Evolutionary conservation across 2,888 invertebrate species (phyloP).

Genomic region (Drosophila recens): DNA sequence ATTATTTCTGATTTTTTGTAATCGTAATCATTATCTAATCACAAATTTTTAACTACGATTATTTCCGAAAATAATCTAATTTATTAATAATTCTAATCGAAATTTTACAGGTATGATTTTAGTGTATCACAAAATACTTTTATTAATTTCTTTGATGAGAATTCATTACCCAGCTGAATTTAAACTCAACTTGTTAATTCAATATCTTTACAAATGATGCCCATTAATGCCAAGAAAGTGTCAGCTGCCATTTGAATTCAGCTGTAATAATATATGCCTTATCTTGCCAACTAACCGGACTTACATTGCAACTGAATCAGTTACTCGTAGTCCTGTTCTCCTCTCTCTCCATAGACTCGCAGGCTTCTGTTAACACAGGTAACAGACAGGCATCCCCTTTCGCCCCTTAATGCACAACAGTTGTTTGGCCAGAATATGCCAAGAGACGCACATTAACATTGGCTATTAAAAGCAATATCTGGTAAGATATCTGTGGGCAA

Average conservation of each 20-base stretch:
- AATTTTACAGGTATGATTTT: no score
- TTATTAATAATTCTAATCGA: no score
- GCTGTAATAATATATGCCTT: constrained; percentile 14
- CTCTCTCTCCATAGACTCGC: not conserved
- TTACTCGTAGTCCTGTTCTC: not conserved
- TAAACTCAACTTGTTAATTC: not conserved
- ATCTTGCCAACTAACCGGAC: not conserved
- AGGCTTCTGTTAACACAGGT: constrained; percentile 1
- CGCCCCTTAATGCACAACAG: constrained; percentile 60
- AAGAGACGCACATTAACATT: constrained; percentile 32
- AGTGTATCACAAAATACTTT: no score
- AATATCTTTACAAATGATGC: constrained; percentile 20
- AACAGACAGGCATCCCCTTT: constrained; percentile 5
- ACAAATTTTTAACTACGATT: no score
- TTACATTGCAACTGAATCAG: not conserved
- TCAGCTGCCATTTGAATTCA: constrained; percentile 40
- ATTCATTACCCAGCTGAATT: not conserved
- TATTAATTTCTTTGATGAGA: no score
- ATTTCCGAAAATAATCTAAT: no score
- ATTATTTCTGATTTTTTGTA: no score
- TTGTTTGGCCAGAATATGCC: constrained; percentile 43
- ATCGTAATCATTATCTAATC: no score
- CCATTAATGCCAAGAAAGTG: constrained; percentile 32
- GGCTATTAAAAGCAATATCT: constrained; percentile 54
- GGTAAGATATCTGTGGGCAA: constrained; percentile 34